Conservation (phyloP, 2,888 invertebrate genomes). For the Rhamnusium bicolor region DNA sequence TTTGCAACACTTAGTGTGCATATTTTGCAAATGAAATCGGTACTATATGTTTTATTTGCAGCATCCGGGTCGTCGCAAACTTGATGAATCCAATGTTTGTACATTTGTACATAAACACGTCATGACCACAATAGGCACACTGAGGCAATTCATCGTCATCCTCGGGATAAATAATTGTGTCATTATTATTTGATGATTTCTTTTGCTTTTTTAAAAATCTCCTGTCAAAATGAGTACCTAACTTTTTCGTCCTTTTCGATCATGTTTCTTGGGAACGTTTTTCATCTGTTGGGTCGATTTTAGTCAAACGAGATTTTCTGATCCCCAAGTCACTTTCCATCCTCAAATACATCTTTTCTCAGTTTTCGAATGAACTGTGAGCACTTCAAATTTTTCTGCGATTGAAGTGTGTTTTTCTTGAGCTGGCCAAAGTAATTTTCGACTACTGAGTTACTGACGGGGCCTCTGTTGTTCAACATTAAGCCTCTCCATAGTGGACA, state of each 20-base stretch:
- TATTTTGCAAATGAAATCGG: too few relatives aligned
- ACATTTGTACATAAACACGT: too few relatives aligned
- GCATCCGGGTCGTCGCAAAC: too few relatives aligned
- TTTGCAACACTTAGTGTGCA: too few relatives aligned
- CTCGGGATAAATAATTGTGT: not conserved
- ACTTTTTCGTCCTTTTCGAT: not conserved
- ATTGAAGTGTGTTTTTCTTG: not conserved
- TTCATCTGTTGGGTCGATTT: not conserved
- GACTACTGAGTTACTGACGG: constrained; percentile 28
- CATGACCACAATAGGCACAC: constrained; percentile 47
- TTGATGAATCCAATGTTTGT: too few relatives aligned
- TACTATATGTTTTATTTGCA: too few relatives aligned
- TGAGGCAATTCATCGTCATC: constrained; percentile 1
- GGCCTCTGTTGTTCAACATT: not conserved
- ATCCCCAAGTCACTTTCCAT: not conserved
- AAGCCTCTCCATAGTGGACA: constrained; percentile 34
- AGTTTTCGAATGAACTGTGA: constrained; percentile 24
- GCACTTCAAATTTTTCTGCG: constrained; percentile 30
- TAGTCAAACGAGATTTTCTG: not conserved
- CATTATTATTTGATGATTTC: not conserved
- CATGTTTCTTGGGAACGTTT: not conserved
- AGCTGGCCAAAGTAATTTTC: not conserved
- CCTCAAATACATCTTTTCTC: constrained; percentile 1
- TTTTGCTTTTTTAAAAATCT: not conserved
- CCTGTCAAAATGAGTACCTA: not conserved